Percentiles rank a stretch among this genome's conserved stretches.
Evolutionary conservation across 1,140 invertebrate species (phyloP).

Genomic region (Nilaparvata lugens): DNA sequence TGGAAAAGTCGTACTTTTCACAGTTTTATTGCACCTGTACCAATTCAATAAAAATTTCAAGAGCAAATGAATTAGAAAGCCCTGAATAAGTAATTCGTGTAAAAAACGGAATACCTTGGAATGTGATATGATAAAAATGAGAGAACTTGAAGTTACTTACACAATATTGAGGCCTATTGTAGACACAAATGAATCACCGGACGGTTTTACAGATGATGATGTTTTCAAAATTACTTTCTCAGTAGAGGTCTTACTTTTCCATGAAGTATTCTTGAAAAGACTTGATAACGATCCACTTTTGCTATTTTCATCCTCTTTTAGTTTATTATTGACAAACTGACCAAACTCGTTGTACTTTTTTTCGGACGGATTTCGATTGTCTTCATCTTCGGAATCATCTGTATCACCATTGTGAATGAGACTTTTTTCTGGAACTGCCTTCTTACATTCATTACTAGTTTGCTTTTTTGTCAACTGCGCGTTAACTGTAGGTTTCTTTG

Average conservation of each 20-base stretch:
- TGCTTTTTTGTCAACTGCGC: too few species aligned
- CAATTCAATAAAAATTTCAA: too few species aligned
- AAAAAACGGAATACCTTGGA: too few species aligned
- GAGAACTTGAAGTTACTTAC: slow-evolving; percentile 27
- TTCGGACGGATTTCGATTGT: slow-evolving; percentile 57
- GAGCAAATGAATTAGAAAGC: too few species aligned
- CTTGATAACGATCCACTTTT: neutral
- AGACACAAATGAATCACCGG: slow-evolving; percentile 49
- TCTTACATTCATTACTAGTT: too few species aligned
- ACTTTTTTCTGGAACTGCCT: slow-evolving; percentile 30
- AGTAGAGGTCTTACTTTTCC: slow-evolving; percentile 20
- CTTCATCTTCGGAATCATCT: slow-evolving; percentile 75
- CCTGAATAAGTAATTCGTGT: too few species aligned
- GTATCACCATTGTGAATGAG: slow-evolving; percentile 47
- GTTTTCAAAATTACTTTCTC: slow-evolving; percentile 6
- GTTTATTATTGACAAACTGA: slow-evolving; percentile 49
- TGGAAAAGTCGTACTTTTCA: too few species aligned
- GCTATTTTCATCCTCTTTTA: slow-evolving; percentile 27
- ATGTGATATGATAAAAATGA: neutral
- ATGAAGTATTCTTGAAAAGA: neutral
- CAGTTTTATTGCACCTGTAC: too few species aligned
- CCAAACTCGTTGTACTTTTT: slow-evolving; percentile 61
- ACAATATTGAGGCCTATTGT: slow-evolving; percentile 62
- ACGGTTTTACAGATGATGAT: slow-evolving; percentile 2
- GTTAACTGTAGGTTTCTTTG: too few species aligned